Evolutionary conservation across 2,888 invertebrate species (phyloP), one percentile per base, ranked within the genome.

Genomic region (Cheilosia impressa): DNA sequence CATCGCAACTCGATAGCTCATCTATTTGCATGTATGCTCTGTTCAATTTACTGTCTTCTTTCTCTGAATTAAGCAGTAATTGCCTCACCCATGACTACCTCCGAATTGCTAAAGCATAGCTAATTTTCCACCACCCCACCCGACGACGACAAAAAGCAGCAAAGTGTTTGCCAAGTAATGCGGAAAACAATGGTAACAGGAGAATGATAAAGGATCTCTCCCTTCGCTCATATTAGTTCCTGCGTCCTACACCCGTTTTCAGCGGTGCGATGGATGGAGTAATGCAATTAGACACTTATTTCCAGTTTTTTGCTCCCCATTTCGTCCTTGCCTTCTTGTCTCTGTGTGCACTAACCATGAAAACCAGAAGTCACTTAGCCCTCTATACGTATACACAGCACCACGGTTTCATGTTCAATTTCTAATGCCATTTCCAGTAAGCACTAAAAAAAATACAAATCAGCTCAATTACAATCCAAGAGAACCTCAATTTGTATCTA

Each of bases 141-240:
- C 34, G 38, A 31, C 55, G 15, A 45, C n/a, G 47, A 55, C 76
- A 24, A 41, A 63, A 82, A 77, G 53, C 38, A 60, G 65, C 65
- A 75, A 79, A 65, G 57, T 73, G 58, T 73, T 53, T 75, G 65
- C 79, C 75, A 78, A 75, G 79, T 75, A 75, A 84, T 79, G 65
- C 69, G 55, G 69, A 75, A 75, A 84, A 50, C 60, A 52, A 75
- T 71, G 71, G 75, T 60, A 71, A 75, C 75, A 75, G 58, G 69
- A 79, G 79, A 47, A 65, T 66, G 79, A 66, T 71, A 62, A 75
- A 79, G 69, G 69, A 79, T 73, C 65, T 38, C 47, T 57, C 17
- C 38, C 27, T 45, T 47, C 68, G 62, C 62, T 77, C 77, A 19
- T 77, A 34, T 69, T 43, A 69, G 62, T 53, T 77, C 27, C 62